phyloP scores from a whole-genome alignment of 2,888 invertebrate genomes.

The Melipona beecheii region DNA sequence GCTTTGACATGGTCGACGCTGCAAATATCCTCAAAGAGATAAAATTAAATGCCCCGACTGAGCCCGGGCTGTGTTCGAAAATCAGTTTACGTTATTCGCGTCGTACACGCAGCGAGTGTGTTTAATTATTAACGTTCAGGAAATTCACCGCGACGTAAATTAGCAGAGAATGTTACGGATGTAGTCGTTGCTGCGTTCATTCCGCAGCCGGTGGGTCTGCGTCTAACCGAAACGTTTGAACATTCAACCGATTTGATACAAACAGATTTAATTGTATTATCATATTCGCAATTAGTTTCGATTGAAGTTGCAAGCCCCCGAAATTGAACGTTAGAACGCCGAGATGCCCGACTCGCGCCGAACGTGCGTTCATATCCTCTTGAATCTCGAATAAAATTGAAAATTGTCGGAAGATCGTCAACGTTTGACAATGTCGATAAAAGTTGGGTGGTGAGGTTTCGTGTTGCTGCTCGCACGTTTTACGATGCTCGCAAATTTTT shows the following conservation, averaged over 20 bases:
- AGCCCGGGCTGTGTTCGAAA: conserved; percentile 25
- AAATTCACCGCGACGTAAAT: conserved; percentile 28
- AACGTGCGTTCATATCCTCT: neutral
- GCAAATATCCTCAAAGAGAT: conserved; percentile 40
- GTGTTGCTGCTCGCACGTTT: too few species aligned
- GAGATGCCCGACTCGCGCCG: neutral
- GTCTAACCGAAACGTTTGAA: neutral
- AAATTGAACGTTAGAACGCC: neutral
- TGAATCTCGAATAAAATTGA: neutral
- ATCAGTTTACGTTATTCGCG: conserved; percentile 20
- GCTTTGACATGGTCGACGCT: neutral
- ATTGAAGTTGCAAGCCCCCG: neutral
- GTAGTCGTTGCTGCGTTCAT: conserved; percentile 18
- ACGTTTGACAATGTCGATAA: too few species aligned
- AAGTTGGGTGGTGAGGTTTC: too few species aligned
- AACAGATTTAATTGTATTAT: conserved; percentile 13
- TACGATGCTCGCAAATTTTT: too few species aligned
- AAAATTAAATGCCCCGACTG: conserved; percentile 38
- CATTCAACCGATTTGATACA: neutral
- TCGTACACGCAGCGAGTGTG: conserved; percentile 13
- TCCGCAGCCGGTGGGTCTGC: neutral
- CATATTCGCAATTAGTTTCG: neutral
- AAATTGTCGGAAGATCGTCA: too few species aligned
- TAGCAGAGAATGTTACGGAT: conserved; percentile 11
- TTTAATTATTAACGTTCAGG: conserved; percentile 41